phyloP scores from a whole-genome alignment of 1,140 invertebrate genomes.

The Pseudomyrmex concolor region DNA sequence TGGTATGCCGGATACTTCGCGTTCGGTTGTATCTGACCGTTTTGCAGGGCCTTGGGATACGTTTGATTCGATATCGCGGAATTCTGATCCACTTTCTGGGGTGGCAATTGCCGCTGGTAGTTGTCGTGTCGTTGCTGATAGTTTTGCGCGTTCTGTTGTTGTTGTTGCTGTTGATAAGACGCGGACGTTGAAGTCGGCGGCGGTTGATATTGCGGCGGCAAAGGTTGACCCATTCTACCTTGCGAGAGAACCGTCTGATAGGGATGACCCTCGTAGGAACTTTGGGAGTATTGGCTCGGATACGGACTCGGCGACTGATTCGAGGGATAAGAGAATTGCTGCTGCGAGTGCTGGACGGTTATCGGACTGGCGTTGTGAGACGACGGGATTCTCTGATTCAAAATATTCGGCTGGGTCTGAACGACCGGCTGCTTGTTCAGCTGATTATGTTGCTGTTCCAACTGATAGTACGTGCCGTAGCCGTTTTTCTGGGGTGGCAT shows the following conservation, averaged over 20 bases:
- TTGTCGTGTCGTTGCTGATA: conserved; percentile 85
- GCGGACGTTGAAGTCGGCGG: conserved; percentile 75
- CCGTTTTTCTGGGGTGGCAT: conserved; percentile 73
- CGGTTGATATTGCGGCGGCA: conserved; percentile 80
- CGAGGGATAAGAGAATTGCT: conserved; percentile 72
- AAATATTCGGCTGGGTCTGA: conserved; percentile 67
- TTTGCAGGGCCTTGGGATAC: conserved; percentile 83
- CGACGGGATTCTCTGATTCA: conserved; percentile 77
- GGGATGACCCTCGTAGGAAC: conserved; percentile 77
- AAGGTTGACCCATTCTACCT: conserved; percentile 79
- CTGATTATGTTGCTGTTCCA: conserved; percentile 83
- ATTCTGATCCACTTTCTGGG: conserved; percentile 77
- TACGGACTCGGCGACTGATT: conserved; percentile 79
- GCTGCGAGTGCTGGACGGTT: conserved; percentile 81
- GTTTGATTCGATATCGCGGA: conserved; percentile 77
- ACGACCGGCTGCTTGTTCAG: conserved; percentile 80
- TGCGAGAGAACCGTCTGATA: conserved; percentile 77
- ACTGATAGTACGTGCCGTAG: conserved; percentile 78
- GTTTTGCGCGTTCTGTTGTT: conserved; percentile 77
- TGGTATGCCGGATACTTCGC: conserved; percentile 87
- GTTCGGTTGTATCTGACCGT: conserved; percentile 80
- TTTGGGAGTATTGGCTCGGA: conserved; percentile 78
- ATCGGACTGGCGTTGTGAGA: conserved; percentile 80
- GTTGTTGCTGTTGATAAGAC: conserved; percentile 72
- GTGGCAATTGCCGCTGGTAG: conserved; percentile 75